Evolutionary conservation across 2,113 vertebrate species (phyloP).

Genomic region (Dunckerocampus dactyliophorus): DNA sequence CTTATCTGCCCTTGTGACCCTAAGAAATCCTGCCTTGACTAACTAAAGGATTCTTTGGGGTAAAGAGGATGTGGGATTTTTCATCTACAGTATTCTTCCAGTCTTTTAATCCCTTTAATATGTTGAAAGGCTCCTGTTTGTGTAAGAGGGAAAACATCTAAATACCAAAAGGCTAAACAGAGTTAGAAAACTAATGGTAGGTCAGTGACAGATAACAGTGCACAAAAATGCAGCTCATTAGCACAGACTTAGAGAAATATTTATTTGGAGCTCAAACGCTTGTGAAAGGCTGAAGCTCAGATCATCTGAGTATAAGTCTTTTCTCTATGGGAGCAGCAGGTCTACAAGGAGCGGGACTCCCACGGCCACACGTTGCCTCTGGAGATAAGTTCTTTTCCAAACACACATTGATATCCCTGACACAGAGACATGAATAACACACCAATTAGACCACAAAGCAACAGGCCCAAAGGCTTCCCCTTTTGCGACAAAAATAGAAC

Average conservation of each 20-base stretch:
- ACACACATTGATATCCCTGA: slow-evolving; percentile 47
- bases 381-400: slow-evolving; percentile 53
- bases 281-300: slow-evolving; percentile 16
- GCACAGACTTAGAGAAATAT: slow-evolving; percentile 53
- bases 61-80: slow-evolving; percentile 33
- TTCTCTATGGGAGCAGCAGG: slow-evolving; percentile 24
- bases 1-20: slow-evolving; percentile 27
- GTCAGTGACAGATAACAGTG: slow-evolving; percentile 36
- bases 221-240: slow-evolving; percentile 33
- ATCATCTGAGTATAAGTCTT: slow-evolving; percentile 16
- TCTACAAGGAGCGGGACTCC: slow-evolving; percentile 36
- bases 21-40: slow-evolving; percentile 43
- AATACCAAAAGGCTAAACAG: slow-evolving; percentile 39
- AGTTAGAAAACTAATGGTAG: slow-evolving; percentile 45
- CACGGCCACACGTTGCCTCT: slow-evolving; percentile 40
- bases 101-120: not conserved
- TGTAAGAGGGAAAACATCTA: slow-evolving; percentile 41
- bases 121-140: slow-evolving; percentile 12
- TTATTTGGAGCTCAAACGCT: slow-evolving; percentile 33
- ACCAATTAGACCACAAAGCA: slow-evolving; percentile 61
- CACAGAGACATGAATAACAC: slow-evolving; percentile 56
- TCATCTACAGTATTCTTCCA: slow-evolving; percentile 7
- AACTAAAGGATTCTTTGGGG: slow-evolving; percentile 32
- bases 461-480: slow-evolving; percentile 26
- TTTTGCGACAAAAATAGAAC: slow-evolving; percentile 31